Base-by-base conservation (phyloP, 2,888 invertebrate genomes). In the Spialia ferax region DNA sequence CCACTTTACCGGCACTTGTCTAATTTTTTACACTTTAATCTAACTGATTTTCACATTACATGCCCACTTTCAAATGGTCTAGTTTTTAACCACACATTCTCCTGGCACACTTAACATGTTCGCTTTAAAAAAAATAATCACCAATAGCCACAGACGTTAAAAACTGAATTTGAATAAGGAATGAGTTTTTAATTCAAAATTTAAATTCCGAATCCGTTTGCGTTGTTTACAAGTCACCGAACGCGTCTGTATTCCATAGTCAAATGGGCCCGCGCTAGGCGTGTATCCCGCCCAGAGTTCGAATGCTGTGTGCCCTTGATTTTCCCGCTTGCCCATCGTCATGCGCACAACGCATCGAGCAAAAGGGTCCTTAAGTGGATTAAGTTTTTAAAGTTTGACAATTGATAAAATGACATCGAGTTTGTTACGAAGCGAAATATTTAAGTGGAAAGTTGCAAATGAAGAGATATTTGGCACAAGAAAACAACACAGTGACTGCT, bases 381-480 rank as follows among this genome's bases (percentile, higher is more conserved):
- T 93, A 90, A 92, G 90, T 91, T 93, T 92, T 91, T 89, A 91
- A 92, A 93, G 89, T 92, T 92, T 86, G 87, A 90, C 89, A 90
- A 92, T 91, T 91, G 89, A 88, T 93, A 87, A 89, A 90, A 91
- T 86, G 86, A 86, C 86, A 89, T 86, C 83, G 85, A 87, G 84
- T 89, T 89, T 88, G 85, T 86, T 87, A 86, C 86, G 85, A 84
- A 8, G 2, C 82, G 79, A 79, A 86, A 81, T 83, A 81, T 80
- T 84, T 87, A 84, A 91, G 88, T 87, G 81, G 84, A 88, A 91
- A 91, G 64, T 65, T 65, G 64, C 26, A 50, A 65, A 65, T 61
- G n/a, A 26, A 52, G 3, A 23, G 52, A 52, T 26, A 26, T 26
- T n/a, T 26, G 22, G 13, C 1, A 23, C 52, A 11, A 7, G n/a